Evolutionary conservation across 2,888 invertebrate species (phyloP), one percentile per base, ranked within the genome.

Genomic region (Odontomyia ornata): DNA sequence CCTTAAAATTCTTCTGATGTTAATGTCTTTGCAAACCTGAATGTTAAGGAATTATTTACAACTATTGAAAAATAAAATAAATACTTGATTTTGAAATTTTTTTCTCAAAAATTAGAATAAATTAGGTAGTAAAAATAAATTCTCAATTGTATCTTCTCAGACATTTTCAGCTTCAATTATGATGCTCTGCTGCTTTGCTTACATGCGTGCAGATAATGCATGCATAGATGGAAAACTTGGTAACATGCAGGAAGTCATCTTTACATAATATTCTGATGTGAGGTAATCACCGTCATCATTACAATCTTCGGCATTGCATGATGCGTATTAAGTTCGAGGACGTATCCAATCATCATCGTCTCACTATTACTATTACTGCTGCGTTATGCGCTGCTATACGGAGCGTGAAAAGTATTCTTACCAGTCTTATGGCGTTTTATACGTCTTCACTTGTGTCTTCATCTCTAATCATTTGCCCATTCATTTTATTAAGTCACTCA

Each of bases 401-500:
- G 76, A 78, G 67, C 78, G 30, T 65, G 64, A 75, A 76, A 56
- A 72, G 52, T 28, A 72, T 72, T 72, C 72, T 30, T 57, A 18
- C 57, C 57, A 46, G 36, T 60, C 47, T 25, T 36, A 36, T 36
- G 36, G 36, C 36, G 36, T 36, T 36, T 36, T 9, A 36, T 9
- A 36, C 9, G 9, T 36, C 36, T 36, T 36, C 9, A 9, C 36
- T 9, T 36, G 36, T 36, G 36, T 36, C 47, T 18, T 13, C 9
- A 7, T 21, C 5, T 23, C 25, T 47, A 23, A 21, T 46, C 47
- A 23, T 47, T 46, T 69, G 25, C 47, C 23, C 25, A 69, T 47
- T 46, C 23, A 69, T 25, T 46, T 47, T 30, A 36, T 65, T 56
- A 62, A 78, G 77, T 79, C 77, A 78, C 75, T 77, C 77, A 71